Base-by-base conservation (phyloP, 1,140 invertebrate species). In the Harlomillsia oculata region DNA sequence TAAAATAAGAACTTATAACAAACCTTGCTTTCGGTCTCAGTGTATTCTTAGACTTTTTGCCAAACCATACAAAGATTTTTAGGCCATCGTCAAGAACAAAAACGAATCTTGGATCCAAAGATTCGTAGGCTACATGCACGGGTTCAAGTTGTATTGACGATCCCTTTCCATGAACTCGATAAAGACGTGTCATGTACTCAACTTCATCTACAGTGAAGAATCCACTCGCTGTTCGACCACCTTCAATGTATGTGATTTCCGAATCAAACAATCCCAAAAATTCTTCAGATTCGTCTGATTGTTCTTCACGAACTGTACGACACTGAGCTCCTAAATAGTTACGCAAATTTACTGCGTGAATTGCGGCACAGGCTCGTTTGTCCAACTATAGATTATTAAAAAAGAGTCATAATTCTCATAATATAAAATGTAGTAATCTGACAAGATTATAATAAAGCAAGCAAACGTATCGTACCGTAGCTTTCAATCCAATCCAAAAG, bases 401-500 rank as follows among this genome's bases (percentile, higher is more conserved):
- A 34, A n/a, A 49, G 43, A 57, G 41, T 18, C 29, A 40, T 41
- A 53, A 46, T 60, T 46, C 30, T 44, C 23, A 48, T n/a, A 50
- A 40, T 20, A 32, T 53, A 37, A 37, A 48, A 46, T 18, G n/a
- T n/a, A n/a, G n/a, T n/a, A n/a, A n/a, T n/a, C n/a, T 11, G 57
- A 41, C 34, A 58, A 20, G 65, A 62, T 44, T 18, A 1, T 32
- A 37, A 25, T 29, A 16, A 20, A 26, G 20, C 1, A 25, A 49
- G 13, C 32, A 56, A 16, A 40, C 16, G 39, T 6, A n/a, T 73
- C 75, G 76, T 78, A 93, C 88, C 5, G 94, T 87, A 14, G 94
- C 86, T 71, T 95, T 88, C 64, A 87, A 85, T 36, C 97, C 97
- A 68, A 99, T 99, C 95, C 95, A 99, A 70, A 97, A 99, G 75